phyloP scores from a whole-genome alignment of 2,888 invertebrate genomes.

The Philaethria dido region DNA sequence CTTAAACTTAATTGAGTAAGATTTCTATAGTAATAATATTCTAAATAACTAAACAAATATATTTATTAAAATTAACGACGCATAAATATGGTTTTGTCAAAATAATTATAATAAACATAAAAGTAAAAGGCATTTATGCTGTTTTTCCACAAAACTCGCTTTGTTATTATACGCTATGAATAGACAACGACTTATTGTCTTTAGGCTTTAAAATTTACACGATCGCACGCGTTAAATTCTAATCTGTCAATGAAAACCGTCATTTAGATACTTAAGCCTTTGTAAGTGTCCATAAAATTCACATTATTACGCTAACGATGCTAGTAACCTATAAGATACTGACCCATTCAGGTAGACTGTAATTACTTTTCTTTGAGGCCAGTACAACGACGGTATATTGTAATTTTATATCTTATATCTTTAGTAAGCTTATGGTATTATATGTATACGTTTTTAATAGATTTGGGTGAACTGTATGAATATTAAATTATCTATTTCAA shows the following conservation, averaged over 20 bases:
- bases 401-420: constrained; percentile 3
- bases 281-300: constrained; percentile 24
- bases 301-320: constrained; percentile 29
- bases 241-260: constrained; percentile 25
- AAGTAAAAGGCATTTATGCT: neutral
- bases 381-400: neutral
- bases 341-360: constrained; percentile 22
- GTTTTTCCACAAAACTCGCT: neutral
- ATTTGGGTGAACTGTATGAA: too few relatives aligned
- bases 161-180: constrained; percentile 4
- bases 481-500: too few relatives aligned
- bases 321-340: constrained; percentile 24
- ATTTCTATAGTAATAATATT: neutral
- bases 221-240: constrained; percentile 14
- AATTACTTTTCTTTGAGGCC: constrained; percentile 17
- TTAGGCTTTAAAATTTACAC: constrained; percentile 2
- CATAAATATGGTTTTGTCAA: neutral
- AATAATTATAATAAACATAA: neutral
- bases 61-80: neutral
- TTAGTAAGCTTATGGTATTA: neutral
- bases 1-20: neutral
- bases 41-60: neutral
- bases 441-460: too few relatives aligned
- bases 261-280: constrained; percentile 21
- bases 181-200: constrained; percentile 21